These are phyloP conservation scores for Gobionotothen gibberifrons DNA, from an alignment of 2,797 vertebrate genomes.

Conservation along the genomic window DNA sequence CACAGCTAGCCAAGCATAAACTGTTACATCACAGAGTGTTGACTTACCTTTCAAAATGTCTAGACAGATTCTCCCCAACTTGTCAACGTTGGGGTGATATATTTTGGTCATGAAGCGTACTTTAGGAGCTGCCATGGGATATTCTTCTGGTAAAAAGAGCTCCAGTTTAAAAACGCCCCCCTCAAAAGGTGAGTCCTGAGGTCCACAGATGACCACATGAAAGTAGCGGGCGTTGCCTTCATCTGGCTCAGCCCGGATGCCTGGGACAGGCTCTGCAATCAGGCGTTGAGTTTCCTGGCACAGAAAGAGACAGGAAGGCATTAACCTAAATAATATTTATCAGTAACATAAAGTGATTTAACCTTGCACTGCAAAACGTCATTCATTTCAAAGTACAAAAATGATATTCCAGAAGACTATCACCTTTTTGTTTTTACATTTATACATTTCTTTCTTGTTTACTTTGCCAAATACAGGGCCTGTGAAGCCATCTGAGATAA, in stretches of 20 bases:
- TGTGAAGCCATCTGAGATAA: too few species aligned
- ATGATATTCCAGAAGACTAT: too few species aligned
- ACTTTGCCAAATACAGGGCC: too few species aligned
- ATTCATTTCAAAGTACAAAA: too few species aligned
- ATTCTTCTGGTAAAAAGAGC: constrained; percentile 98
- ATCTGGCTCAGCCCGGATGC: constrained; percentile 95
- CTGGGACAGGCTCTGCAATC: constrained; percentile 94
- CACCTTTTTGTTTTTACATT: too few species aligned
- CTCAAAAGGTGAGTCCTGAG: constrained; percentile 97
- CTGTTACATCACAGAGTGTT: neutral
- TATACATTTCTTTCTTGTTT: too few species aligned
- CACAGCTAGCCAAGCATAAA: neutral
- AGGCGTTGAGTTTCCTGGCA: constrained; percentile 94
- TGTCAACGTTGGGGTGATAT: constrained; percentile 98
- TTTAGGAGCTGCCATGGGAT: constrained; percentile 98
- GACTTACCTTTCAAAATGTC: constrained; percentile 98
- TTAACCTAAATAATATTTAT: neutral
- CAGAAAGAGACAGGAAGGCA: neutral
- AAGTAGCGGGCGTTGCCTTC: constrained; percentile 97
- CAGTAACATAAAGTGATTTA: neutral
- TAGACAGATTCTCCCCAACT: constrained; percentile 98
- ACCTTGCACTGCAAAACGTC: neutral
- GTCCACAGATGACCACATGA: constrained; percentile 95
- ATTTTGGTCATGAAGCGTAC: constrained; percentile 99
- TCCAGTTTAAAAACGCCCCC: constrained; percentile 98